Base-by-base conservation (phyloP, 1,140 invertebrate genomes). In the Sogatella furcifera region DNA sequence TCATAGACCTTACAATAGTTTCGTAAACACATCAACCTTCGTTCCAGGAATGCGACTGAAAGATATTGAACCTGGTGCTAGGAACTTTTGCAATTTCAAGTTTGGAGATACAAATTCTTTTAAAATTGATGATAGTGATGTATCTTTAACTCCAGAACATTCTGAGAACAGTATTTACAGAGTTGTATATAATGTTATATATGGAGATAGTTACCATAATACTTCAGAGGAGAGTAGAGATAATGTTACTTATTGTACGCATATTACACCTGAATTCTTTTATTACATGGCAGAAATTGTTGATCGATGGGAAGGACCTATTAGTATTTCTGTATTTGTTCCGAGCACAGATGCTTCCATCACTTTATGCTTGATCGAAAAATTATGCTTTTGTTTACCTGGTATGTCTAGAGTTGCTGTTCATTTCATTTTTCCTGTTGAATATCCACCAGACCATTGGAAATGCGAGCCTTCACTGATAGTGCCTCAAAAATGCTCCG, bases 181-280 rank as follows among this genome's bases (percentile, higher is more conserved):
- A 62, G 78, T 88, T 8, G 76, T 88, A 43, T 84, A 86, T 58
- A 81, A 85, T 67, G 80, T 83, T 22, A 69, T 83, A 34, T 73
- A 68, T 70, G 75, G 74, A 28, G 64, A 65, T 55, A 71, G 69
- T 70, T 64, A 65, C 15, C 67, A 73, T 68, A 74, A 69, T 54
- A 70, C 69, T 55, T 70, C 72, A 60, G 73, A 73, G 10, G 42
- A 22, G 17, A 21, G 22, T 31, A 28, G 31, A 19, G 57, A 28
- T 34, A 71, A 64, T 53, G 77, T 84, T 1, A 88, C 85, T 0
- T 80, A 85, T 43, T 84, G 79, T n/a, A 88, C 85, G 1, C 88
- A 90, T 70, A 81, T 84, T 0, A 87, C 85, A 0, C 81, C 82
- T 1, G 85, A 88, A 69, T 87, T 86, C 72, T 73, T 88, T 42